A percentile compares a stretch with the other conserved stretches of the same genome.
phyloP scores from a whole-genome alignment of 2,888 invertebrate genomes.

The Hoplodrina ambigua region DNA sequence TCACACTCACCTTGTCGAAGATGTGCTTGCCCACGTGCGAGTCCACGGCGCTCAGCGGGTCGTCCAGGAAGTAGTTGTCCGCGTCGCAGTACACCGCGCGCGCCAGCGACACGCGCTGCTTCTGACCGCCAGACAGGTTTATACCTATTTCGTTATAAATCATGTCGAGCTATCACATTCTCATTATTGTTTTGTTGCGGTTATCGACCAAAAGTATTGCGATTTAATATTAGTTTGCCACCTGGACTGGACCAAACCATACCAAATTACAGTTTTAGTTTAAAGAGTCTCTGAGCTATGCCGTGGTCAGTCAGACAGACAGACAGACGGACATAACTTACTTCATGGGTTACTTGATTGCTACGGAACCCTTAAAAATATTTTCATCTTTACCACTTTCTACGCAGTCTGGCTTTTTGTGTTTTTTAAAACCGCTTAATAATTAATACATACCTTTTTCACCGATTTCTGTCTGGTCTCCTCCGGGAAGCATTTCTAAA shows the following conservation, averaged over 20 bases:
- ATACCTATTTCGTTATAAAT: constrained; percentile 22
- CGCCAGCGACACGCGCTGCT: constrained; percentile 43
- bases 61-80: constrained; percentile 49
- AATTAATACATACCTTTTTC: constrained; percentile 94
- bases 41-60: constrained; percentile 48
- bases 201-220: neutral
- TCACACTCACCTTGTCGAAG: constrained; percentile 38
- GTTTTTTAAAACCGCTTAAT: too few relatives aligned
- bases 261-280: too few relatives aligned
- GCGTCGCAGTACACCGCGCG: constrained; percentile 47
- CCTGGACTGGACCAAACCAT: too few relatives aligned
- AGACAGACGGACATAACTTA: too few relatives aligned
- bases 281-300: too few relatives aligned
- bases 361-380: too few relatives aligned
- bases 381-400: too few relatives aligned
- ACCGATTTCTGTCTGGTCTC: constrained; percentile 99
- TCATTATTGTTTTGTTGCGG: neutral
- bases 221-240: too few relatives aligned
- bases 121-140: constrained; percentile 38
- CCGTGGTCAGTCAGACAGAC: too few relatives aligned
- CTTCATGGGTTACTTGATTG: too few relatives aligned
- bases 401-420: too few relatives aligned
- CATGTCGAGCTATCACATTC: neutral
- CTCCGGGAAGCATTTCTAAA: constrained; percentile 97
- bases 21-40: constrained; percentile 48